Base-by-base conservation (phyloP, 2,888 invertebrate species). In the Nemotelus pantherinus region DNA sequence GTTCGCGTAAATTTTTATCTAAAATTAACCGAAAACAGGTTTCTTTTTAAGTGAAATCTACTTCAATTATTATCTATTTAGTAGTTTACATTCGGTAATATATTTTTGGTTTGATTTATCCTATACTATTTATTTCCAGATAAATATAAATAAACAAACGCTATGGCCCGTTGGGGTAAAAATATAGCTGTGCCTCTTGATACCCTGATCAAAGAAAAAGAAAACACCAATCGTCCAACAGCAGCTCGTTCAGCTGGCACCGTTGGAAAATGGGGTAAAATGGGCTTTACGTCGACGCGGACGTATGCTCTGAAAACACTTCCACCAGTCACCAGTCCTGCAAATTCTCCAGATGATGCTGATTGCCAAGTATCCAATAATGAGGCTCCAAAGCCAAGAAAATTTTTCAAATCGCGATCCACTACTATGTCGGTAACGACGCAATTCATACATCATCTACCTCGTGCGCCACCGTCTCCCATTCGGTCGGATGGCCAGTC, bases 191-290 rank as follows among this genome's bases (percentile, higher is more conserved):
- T 89, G 83, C 91, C 91, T 82, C 87, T 91, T 87, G 91, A 91
- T 83, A 90, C 90, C 84, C 88, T 91, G 79, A 90, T 90, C 85
- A 89, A 90, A 84, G 91, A 94, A 85, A 87, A 87, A 81, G 92
- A 93, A 84, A 95, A 94, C 86, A 94, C 93, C 85, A 96, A 95
- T 86, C 93, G 94, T 83, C 96, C 96, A 6, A 92, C 95, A 75
- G 95, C 95, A 77, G 94, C 96, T 74, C 92, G 95, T 81, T 95
- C 96, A 48, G 94, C 96, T 81, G 96, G 96, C 80, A 95, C 95
- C 50, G 93, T 96, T 81, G 96, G 96, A 82, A 95, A 96, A 89
- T 97, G 96, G 96, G 96, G 96, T 82, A 95, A 95, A 86, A 96
- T 96, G 84, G 95, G 96, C 81, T 96, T 96, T 87, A 96, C 96